Base-by-base conservation (phyloP, 2,797 vertebrate genomes). In the Spea hammondii region DNA sequence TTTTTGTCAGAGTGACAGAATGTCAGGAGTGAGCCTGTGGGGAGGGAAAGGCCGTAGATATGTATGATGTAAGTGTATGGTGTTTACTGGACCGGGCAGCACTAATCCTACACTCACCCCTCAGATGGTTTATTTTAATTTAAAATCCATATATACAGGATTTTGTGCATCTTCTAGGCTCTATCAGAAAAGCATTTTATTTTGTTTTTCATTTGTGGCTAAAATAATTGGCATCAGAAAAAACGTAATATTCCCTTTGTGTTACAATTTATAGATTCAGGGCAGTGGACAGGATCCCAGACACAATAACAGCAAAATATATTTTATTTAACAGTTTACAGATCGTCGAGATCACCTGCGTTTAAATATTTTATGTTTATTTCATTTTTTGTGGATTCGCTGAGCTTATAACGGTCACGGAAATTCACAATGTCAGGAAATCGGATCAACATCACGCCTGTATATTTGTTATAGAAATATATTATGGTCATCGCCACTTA, bases 301-400 rank as follows among this genome's bases (percentile, higher is more conserved):
- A 32, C 32, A 32, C 3, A 53, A 53, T 53, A 53, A 1, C 10
- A 53, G 6, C 51, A 53, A 11, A 32, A 62, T 4, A 17, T 32
- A 9, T 32, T 62, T 62, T 17, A 62, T 62, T 62, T 62, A 62
- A 69, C 50, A 51, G 6, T 51, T 32, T 17, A 49, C 48, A 48
- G 32, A 69, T 14, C 8, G 4, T 69, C 3, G 14, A 17, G 53
- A 69, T 69, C 9, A 69, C 11, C 47, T 5, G 4, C n/a, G 67
- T 51, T 69, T 69, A 69, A 51, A 69, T 51, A 14, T 69, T 53
- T 51, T 69, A 13, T 17, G 10, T 62, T 13, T 8, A 14, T 69
- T 14, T 51, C 48, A 69, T 51, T 69, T 47, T 69, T 5, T 10
- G 50, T 48, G 32, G 2, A 32, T 32, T 67, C 13, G 47, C 65